phyloP scores from a whole-genome alignment of 2,113 vertebrate species.

The Mormyrus iriodes region DNA sequence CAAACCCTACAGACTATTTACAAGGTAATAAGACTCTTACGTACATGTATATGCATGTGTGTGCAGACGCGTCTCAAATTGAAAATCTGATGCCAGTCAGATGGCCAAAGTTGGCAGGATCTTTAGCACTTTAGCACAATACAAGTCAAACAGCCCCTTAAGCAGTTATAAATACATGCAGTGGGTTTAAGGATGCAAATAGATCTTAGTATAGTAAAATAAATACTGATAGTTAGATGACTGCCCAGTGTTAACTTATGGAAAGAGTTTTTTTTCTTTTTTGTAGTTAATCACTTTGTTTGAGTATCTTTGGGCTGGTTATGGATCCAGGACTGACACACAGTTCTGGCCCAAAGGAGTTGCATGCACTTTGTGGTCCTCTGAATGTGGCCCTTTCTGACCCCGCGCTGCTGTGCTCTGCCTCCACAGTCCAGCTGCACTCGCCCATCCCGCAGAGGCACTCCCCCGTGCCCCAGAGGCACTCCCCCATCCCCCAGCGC shows the following conservation, averaged over 20 bases:
- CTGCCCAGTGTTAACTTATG: no score
- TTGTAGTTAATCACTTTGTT: not conserved
- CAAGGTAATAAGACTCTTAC: not conserved
- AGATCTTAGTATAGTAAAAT: no score
- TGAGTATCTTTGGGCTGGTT: not conserved
- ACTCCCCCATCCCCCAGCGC: slow-evolving; percentile 61
- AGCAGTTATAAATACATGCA: not conserved
- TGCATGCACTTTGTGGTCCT: not conserved
- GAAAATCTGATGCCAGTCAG: not conserved
- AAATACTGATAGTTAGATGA: no score
- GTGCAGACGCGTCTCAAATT: not conserved
- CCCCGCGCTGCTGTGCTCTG: not conserved
- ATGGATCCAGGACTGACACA: no score
- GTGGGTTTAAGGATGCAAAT: not conserved
- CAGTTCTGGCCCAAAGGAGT: no score
- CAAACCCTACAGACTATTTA: not conserved
- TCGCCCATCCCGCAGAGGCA: slow-evolving; percentile 74
- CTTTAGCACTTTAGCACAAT: not conserved
- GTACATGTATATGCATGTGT: not conserved
- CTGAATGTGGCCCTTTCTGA: not conserved
- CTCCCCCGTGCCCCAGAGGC: slow-evolving; percentile 67
- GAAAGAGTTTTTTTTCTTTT: not conserved
- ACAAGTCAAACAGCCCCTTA: not conserved
- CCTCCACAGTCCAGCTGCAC: slow-evolving; percentile 71
- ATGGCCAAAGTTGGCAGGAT: not conserved